phyloP scores from a whole-genome alignment of 1,140 invertebrate genomes.

The Leptonema lineaticorne region DNA sequence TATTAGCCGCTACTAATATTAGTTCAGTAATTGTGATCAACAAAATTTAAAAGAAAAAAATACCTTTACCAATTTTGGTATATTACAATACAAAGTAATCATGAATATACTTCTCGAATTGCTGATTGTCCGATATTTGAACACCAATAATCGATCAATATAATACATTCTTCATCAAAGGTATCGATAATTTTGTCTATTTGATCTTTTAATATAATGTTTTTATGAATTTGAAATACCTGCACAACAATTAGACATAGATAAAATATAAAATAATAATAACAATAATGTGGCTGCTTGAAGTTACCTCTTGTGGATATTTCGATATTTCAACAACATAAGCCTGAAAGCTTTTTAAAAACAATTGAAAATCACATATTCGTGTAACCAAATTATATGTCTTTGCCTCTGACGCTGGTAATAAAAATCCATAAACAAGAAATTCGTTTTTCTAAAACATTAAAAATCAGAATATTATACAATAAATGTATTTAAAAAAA shows the following conservation, averaged over 20 bases:
- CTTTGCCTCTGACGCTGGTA: constrained; percentile 71
- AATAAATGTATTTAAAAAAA: neutral
- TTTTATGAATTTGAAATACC: constrained; percentile 32
- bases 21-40: too few relatives aligned
- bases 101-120: too few relatives aligned
- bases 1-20: too few relatives aligned
- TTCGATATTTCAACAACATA: constrained; percentile 63
- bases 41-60: too few relatives aligned
- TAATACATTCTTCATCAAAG: constrained; percentile 23
- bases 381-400: constrained; percentile 69
- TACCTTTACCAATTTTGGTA: too few relatives aligned
- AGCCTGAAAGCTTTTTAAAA: constrained; percentile 66
- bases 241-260: constrained; percentile 8
- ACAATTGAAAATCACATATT: constrained; percentile 68
- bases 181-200: neutral
- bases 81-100: too few relatives aligned
- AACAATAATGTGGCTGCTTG: constrained; percentile 24
- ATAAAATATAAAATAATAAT: neutral
- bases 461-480: too few relatives aligned
- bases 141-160: constrained; percentile 33
- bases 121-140: constrained; percentile 30
- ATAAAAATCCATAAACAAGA: constrained; percentile 64
- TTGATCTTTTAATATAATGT: neutral
- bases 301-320: constrained; percentile 67
- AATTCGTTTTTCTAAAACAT: constrained; percentile 53